Base-by-base conservation (phyloP, 2,113 vertebrate species). In the Climacteris rufus region DNA sequence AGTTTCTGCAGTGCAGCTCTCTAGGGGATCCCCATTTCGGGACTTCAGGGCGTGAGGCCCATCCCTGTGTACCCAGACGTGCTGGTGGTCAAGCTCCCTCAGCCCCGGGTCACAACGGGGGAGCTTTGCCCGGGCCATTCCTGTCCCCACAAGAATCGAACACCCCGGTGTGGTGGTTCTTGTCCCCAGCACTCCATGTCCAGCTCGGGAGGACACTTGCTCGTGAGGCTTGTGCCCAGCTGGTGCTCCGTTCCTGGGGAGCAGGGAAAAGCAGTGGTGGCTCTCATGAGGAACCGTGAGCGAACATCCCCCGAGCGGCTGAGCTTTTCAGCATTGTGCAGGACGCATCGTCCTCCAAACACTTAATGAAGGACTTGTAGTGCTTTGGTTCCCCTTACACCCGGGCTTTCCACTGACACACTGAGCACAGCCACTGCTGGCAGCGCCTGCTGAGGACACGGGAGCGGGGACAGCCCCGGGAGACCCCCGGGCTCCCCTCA, bases 21-120 rank as follows among this genome's bases (percentile, higher is more conserved):
- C 39, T 3, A 15, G 10, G 45, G n/a, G 15, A n/a, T 53, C 35
- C 25, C 19, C 2, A 2, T 47, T 42, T n/a, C 16, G 18, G 75
- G 45, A 35, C 22, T 35, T 14, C 0, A 10, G 15, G 22, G 31
- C 18, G 69, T 5, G 18, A 59, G 52, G 30, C 39, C 30, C 25
- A 20, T 8, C 52, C 45, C 18, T 4, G 39, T 20, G 39, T 40
- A 24, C 44, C 65, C 30, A 20, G 31, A 8, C 1, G 1, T 7
- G 56, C 72, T 28, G 13, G 23, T 15, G 50, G 9, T 45, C 31
- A 31, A 40, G 13, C 40, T 61, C 70, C 24, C 25, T 60, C 49
- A 25, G 4, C 17, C 13, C 30, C 5, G 5, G 33, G 40, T 21
- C 1, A 4, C 31, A 27, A 47, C 1, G 1, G 52, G 28, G 40